Evolutionary conservation across 2,888 invertebrate species (phyloP).

Genomic region (Stenoptilia bipunctidactyla): DNA sequence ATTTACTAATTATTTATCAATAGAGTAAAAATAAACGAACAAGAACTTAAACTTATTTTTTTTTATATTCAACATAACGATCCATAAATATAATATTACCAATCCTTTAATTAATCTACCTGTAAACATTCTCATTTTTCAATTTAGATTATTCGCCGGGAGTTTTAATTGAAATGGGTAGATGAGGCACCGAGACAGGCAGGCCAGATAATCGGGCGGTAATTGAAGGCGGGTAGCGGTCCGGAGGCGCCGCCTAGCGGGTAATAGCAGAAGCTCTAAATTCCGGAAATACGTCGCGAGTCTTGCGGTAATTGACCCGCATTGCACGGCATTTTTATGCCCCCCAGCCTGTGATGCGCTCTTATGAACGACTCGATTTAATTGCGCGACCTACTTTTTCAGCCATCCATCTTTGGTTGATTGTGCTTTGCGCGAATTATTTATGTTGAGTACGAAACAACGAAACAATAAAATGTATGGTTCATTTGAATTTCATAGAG

Average conservation of each 20-base stretch:
- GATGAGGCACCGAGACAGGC: constrained; percentile 80
- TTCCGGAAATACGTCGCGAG: constrained; percentile 66
- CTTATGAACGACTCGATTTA: background rate
- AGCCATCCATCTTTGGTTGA: too few species aligned
- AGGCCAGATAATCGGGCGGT: constrained; percentile 56
- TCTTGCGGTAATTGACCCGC: constrained; percentile 54
- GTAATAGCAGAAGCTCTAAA: constrained; percentile 55
- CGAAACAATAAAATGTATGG: too few species aligned
- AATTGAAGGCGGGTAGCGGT: constrained; percentile 38
- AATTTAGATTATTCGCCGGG: constrained; percentile 1
- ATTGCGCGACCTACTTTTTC: too few species aligned
- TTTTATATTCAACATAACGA: too few species aligned
- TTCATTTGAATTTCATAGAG: too few species aligned
- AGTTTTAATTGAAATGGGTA: constrained; percentile 24
- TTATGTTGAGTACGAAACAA: too few species aligned
- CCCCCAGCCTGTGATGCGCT: constrained; percentile 50
- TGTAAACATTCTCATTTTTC: background rate
- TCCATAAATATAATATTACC: too few species aligned
- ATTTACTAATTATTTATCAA: too few species aligned
- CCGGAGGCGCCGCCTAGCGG: constrained; percentile 15
- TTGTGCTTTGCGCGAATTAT: too few species aligned
- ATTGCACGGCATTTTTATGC: constrained; percentile 63
- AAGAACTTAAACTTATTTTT: too few species aligned
- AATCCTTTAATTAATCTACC: too few species aligned
- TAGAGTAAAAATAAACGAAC: too few species aligned